phyloP scores from a whole-genome alignment of 2,113 vertebrate species.

The Ondatra zibethicus region DNA sequence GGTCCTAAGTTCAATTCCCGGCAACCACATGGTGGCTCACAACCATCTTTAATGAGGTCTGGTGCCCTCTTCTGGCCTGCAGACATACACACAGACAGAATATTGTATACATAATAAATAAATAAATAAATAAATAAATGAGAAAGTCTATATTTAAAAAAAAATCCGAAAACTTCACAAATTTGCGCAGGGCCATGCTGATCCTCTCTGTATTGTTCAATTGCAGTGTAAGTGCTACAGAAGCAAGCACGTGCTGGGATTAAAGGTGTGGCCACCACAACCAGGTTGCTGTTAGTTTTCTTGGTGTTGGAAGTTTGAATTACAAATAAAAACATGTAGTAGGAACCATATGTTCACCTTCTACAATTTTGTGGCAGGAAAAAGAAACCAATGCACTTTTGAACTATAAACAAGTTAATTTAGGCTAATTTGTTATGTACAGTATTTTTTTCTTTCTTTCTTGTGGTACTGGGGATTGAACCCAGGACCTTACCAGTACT shows the following conservation, averaged over 20 bases:
- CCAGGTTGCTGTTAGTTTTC: neutral
- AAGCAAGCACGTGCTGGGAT: neutral
- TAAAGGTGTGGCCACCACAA: neutral
- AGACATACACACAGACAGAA: no score
- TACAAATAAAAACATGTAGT: neutral
- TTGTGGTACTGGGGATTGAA: no score
- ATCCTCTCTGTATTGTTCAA: neutral
- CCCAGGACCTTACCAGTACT: no score
- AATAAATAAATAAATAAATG: no score
- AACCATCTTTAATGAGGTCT: no score
- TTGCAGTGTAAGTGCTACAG: neutral
- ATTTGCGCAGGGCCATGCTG: neutral
- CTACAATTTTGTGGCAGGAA: neutral
- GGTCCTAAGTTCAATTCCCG: no score
- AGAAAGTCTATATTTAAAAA: no score
- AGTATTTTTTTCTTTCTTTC: neutral
- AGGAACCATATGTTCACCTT: neutral
- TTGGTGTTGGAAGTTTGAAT: neutral
- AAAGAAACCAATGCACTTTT: neutral
- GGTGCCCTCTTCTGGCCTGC: no score
- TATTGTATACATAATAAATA: no score
- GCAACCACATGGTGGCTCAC: no score
- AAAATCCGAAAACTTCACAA: no score
- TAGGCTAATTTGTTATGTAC: neutral
- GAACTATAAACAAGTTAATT: conserved; percentile 8